Evolutionary conservation across 1,140 invertebrate genomes (phyloP).

Genomic region (Drosophila nikananu): DNA sequence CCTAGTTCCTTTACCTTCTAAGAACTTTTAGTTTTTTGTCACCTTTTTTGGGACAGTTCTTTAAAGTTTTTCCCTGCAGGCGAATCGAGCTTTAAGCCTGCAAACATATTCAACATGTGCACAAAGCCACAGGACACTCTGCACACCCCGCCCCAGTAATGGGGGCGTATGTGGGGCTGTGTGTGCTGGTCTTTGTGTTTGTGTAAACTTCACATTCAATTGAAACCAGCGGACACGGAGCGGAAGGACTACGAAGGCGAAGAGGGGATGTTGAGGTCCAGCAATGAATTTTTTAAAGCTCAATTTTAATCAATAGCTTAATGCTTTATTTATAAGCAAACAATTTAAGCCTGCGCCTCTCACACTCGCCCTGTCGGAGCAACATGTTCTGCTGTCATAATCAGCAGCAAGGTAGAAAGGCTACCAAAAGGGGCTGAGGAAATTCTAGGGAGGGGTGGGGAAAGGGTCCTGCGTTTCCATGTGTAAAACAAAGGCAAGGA

Average conservation of each 20-base stretch:
- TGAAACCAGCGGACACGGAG: slow-evolving; percentile 51
- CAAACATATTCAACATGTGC: slow-evolving; percentile 54
- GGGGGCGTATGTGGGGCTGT: background rate
- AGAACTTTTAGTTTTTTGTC: background rate
- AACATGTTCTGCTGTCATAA: slow-evolving; percentile 43
- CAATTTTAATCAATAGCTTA: slow-evolving; percentile 78
- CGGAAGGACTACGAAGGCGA: background rate
- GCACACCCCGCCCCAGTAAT: slow-evolving; percentile 7
- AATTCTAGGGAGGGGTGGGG: background rate
- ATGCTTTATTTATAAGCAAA: slow-evolving; percentile 80
- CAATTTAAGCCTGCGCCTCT: slow-evolving; percentile 58
- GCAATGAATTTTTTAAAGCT: slow-evolving; percentile 79
- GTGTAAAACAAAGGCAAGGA: slow-evolving; percentile 58
- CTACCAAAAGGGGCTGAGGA: slow-evolving; percentile 9
- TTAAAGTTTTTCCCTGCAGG: slow-evolving; percentile 7
- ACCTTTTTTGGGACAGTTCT: slow-evolving; percentile 3
- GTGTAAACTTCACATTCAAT: slow-evolving; percentile 54
- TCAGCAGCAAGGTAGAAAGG: slow-evolving; percentile 32
- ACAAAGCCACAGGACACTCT: slow-evolving; percentile 35
- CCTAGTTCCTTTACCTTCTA: background rate
- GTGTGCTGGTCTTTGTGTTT: slow-evolving; percentile 15
- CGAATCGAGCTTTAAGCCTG: slow-evolving; percentile 28
- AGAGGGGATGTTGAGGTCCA: slow-evolving; percentile 2
- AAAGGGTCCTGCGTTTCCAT: slow-evolving; percentile 40
- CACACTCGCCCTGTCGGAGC: background rate